Evolutionary conservation across 2,888 invertebrate genomes (phyloP).

Genomic region (Griposia aprilina): DNA sequence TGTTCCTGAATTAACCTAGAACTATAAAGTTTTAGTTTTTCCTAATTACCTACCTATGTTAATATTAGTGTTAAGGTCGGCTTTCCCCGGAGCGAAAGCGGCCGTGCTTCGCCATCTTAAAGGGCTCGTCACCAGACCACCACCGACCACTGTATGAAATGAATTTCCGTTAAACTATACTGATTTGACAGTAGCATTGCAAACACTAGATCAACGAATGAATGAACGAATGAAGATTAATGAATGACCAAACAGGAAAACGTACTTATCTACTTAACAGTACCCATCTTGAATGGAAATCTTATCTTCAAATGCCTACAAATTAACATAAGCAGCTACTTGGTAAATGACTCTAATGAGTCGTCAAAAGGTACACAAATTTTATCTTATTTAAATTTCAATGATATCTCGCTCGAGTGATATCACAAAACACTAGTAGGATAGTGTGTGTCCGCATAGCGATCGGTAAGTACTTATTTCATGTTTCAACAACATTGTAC

Average conservation of each 20-base stretch:
- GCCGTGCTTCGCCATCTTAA: no score
- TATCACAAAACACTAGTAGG: conserved; percentile 8
- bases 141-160: no score
- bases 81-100: no score
- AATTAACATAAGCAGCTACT: conserved; percentile 7
- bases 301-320: background rate
- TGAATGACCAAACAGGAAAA: background rate
- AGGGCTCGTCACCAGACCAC: no score
- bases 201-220: no score
- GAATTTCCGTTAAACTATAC: no score
- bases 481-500: background rate
- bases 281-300: background rate
- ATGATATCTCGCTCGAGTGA: conserved; percentile 33
- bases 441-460: conserved; percentile 34
- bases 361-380: conserved; percentile 14
- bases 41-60: no score
- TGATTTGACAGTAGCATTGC: no score
- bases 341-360: background rate
- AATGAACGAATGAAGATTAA: no score
- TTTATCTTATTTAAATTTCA: conserved; percentile 53
- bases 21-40: no score
- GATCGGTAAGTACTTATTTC: conserved; percentile 18
- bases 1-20: no score
- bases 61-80: no score
- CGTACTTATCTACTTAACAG: background rate